A percentile compares a stretch with the other conserved stretches of the same genome.
These are phyloP conservation scores for Lota lota DNA, from an alignment of 2,113 vertebrate species.

Conservation along the genomic window DNA sequence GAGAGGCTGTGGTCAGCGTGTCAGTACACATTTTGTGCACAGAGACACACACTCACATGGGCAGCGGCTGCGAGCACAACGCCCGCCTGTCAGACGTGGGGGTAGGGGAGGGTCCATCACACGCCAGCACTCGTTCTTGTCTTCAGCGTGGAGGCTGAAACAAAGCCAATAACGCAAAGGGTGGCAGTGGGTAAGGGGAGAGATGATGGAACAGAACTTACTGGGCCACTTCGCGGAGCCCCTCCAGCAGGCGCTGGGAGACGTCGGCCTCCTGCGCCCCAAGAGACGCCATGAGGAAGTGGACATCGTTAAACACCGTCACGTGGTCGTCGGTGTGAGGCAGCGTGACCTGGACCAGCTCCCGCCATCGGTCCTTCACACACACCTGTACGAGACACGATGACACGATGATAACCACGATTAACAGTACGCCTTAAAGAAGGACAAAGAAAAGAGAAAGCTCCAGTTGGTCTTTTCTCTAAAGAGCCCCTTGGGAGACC, in stretches of 20 bases:
- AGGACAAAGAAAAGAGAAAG: neutral
- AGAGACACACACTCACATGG: conserved; percentile 16
- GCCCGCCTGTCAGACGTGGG: conserved; percentile 25
- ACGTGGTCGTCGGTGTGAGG: conserved; percentile 83
- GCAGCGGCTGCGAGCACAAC: conserved; percentile 20
- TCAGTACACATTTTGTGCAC: conserved; percentile 36
- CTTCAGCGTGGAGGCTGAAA: neutral
- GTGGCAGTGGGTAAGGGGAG: conserved; percentile 26
- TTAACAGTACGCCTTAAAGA: no score
- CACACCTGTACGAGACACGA: conserved; percentile 71
- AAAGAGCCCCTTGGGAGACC: neutral
- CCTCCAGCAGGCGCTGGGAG: conserved; percentile 77
- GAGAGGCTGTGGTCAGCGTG: conserved; percentile 20
- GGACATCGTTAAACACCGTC: conserved; percentile 88
- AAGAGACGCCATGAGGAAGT: conserved; percentile 88
- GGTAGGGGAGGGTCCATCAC: conserved; percentile 23
- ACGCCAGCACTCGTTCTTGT: conserved; percentile 8
- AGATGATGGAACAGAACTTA: conserved; percentile 49
- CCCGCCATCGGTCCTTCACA: conserved; percentile 77
- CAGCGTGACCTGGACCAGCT: conserved; percentile 73
- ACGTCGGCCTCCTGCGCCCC: conserved; percentile 75
- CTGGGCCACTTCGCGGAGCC: conserved; percentile 80
- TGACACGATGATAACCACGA: neutral
- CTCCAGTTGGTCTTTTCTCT: neutral
- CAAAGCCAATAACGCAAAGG: conserved; percentile 37